A percentile compares a stretch with the other conserved stretches of the same genome.
Conservation (phyloP, 2,113 vertebrate genomes). For the Actenoides lindsayi region DNA sequence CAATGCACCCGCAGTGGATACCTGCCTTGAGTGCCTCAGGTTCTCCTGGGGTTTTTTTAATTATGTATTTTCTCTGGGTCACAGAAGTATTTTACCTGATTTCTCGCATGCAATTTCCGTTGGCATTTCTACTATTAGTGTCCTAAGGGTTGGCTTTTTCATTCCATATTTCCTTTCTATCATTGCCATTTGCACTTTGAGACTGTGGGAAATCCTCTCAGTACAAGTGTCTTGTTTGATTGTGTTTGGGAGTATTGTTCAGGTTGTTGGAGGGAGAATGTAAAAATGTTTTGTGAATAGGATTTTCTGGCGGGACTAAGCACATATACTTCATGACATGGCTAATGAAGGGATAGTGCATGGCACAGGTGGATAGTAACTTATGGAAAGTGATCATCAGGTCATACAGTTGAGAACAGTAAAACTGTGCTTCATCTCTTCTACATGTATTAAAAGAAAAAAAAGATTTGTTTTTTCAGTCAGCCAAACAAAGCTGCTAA, state of each 20-base stretch:
- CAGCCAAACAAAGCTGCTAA: neutral
- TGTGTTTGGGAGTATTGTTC: neutral
- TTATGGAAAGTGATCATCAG: neutral
- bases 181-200: neutral
- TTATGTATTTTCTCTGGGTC: neutral
- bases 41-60: neutral
- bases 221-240: neutral
- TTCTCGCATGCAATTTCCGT: neutral
- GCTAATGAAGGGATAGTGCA: neutral
- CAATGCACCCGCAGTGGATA: neutral
- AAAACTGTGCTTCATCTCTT: neutral
- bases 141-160: neutral
- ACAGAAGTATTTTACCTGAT: neutral
- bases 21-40: neutral
- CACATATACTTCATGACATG: neutral
- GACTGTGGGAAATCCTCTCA: neutral
- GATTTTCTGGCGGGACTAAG: neutral
- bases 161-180: neutral
- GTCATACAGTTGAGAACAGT: neutral
- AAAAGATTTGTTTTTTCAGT: neutral
- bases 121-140: neutral
- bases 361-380: neutral
- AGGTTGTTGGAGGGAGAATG: neutral
- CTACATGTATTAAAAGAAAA: neutral
- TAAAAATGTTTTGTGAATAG: neutral